Conservation (phyloP, 2,113 vertebrate genomes). For the Pachycephala philippinensis region DNA sequence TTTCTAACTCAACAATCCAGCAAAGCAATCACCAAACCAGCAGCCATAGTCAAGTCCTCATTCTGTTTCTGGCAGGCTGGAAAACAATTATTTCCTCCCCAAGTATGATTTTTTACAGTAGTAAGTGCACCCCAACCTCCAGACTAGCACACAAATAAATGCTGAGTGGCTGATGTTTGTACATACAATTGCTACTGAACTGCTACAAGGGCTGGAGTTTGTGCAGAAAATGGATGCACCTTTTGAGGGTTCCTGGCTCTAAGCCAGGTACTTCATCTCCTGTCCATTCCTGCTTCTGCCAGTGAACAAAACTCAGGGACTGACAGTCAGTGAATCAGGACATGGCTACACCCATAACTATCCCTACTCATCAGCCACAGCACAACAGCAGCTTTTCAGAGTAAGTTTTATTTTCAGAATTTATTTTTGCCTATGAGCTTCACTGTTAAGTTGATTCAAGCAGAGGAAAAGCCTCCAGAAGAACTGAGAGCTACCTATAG, state of each 20-base stretch:
- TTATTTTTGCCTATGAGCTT: neutral
- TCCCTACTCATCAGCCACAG: neutral
- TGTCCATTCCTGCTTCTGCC: neutral
- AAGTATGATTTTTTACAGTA: neutral
- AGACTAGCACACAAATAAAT: neutral
- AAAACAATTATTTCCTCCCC: neutral
- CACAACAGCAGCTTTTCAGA: neutral
- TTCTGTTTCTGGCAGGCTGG: neutral
- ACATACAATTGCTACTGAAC: neutral
- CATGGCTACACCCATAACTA: neutral
- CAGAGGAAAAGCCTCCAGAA: neutral
- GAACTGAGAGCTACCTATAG: neutral
- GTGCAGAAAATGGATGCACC: slow-evolving; percentile 12
- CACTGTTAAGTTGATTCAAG: neutral
- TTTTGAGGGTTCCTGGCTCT: slow-evolving; percentile 11
- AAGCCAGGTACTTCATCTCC: slow-evolving; percentile 25
- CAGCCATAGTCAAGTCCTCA: neutral
- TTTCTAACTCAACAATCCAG: neutral
- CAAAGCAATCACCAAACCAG: neutral
- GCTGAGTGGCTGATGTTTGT: neutral
- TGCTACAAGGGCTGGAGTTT: neutral
- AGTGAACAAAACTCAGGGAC: neutral
- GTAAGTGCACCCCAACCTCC: neutral
- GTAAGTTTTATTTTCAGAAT: neutral
- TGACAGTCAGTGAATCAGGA: neutral